Base-by-base conservation (phyloP, 2,113 vertebrate species). In the Indri indri region DNA sequence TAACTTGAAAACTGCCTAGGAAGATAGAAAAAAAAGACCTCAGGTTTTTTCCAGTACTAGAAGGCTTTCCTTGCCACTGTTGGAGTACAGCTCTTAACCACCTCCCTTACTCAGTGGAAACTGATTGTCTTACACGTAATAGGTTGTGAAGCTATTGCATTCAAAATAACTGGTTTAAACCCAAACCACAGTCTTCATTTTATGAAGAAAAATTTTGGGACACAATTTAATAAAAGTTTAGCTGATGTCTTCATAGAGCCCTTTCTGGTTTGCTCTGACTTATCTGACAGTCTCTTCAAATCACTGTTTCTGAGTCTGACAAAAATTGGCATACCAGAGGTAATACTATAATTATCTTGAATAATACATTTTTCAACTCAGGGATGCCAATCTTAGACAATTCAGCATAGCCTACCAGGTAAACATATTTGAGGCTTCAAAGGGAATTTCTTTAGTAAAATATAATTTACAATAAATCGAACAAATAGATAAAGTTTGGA, bases 231-330 rank as follows among this genome's bases (percentile, higher is more conserved):
- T 77, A 37, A 45, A 87, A 59, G 4, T 79, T 83, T 68, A 79
- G 47, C 13, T 61, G 18, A 40, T 87, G 7, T 92, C 54, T 95
- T 97, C 66, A 34, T 27, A 66, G 47, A 88, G 47, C 10, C 65
- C 10, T 82, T 91, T 32, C 47, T 70, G n/a, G 4, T 83, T 90
- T 95, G n/a, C 22, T 92, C 61, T 73, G 32, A 93, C 5, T 96
- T 80, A 47, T 32, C 8, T 73, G 66, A 66, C 27, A 68, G 1
- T 84, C 50, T 84, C 70, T 91, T 92, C 23, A 79, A 92, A 88
- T 92, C 90, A 77, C 65, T 90, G 37, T 61, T 85, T 88, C 65
- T 88, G 74, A 87, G 50, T 71, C 45, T 93, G 30, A 90, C 18
- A 32, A 84, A 22, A 94, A 87, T 42, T 76, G 65, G 25, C 54